phyloP scores from a whole-genome alignment of 2,113 vertebrate species.

The Rhombomys opimus region DNA sequence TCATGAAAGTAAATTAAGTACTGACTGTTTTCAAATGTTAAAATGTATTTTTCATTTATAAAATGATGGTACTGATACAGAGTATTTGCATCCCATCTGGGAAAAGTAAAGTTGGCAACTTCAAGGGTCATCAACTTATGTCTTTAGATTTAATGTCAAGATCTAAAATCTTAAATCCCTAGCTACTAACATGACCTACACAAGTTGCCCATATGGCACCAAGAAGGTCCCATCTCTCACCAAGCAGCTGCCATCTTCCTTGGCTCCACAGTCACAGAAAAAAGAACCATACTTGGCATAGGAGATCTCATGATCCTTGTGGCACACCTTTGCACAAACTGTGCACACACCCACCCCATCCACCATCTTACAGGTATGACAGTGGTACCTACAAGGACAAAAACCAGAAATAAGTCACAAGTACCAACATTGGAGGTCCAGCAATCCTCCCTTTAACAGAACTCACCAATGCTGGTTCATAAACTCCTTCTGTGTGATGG shows the following conservation, averaged over 20 bases:
- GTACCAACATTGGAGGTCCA: neutral
- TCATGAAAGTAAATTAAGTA: slow-evolving; percentile 15
- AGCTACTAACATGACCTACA: too few relatives aligned
- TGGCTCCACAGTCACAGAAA: slow-evolving; percentile 99
- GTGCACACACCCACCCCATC: slow-evolving; percentile 99
- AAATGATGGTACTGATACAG: neutral
- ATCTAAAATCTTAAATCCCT: slow-evolving; percentile 22
- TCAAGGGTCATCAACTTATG: neutral
- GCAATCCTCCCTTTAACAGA: slow-evolving; percentile 53
- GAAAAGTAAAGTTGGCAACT: neutral
- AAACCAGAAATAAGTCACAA: neutral
- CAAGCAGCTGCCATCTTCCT: slow-evolving; percentile 99
- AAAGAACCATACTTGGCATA: slow-evolving; percentile 99
- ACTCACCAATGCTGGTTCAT: slow-evolving; percentile 99
- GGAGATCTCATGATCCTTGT: slow-evolving; percentile 99
- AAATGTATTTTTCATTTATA: neutral
- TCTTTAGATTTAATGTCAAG: neutral
- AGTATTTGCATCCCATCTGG: neutral
- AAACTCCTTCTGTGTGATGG: slow-evolving; percentile 99
- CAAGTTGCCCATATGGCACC: neutral
- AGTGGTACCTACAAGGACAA: slow-evolving; percentile 94
- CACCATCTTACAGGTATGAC: slow-evolving; percentile 99
- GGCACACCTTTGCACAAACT: slow-evolving; percentile 99
- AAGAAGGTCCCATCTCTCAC: slow-evolving; percentile 86
- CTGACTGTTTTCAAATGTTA: neutral